A percentile compares a stretch with the other conserved stretches of the same genome.
These are phyloP conservation scores for Empidonax traillii DNA, from an alignment of 2,113 vertebrate species.

Conservation along the genomic window DNA sequence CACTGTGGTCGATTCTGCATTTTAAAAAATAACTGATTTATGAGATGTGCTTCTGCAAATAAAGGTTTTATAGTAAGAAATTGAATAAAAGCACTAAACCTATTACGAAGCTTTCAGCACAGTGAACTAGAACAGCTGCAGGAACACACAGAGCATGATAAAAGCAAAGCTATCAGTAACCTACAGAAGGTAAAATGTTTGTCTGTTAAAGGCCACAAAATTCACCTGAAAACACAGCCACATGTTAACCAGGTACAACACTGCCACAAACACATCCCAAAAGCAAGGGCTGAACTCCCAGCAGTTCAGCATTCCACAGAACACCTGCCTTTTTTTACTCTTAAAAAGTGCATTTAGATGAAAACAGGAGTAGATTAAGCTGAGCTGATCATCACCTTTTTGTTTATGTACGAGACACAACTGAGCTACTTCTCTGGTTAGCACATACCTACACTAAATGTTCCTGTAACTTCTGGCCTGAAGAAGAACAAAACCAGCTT, in stretches of 20 bases:
- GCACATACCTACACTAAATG: background rate
- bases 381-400: background rate
- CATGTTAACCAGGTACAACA: background rate
- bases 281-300: background rate
- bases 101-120: conserved; percentile 30
- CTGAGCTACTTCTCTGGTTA: background rate
- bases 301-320: background rate
- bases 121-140: background rate
- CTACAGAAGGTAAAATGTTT: background rate
- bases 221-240: background rate
- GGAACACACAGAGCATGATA: background rate
- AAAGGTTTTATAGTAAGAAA: background rate
- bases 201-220: background rate
- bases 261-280: background rate
- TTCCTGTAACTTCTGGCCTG: background rate
- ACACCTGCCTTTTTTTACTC: background rate
- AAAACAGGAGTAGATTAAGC: background rate
- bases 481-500: background rate
- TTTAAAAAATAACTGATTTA: background rate
- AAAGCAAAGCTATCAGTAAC: background rate
- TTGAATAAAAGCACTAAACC: background rate
- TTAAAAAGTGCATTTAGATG: background rate
- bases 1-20: background rate
- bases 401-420: background rate
- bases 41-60: conserved; percentile 14